Percentiles rank a stretch among this genome's conserved stretches.
Conservation (phyloP, 1,140 invertebrate genomes). For the Orchestia grillus region DNA sequence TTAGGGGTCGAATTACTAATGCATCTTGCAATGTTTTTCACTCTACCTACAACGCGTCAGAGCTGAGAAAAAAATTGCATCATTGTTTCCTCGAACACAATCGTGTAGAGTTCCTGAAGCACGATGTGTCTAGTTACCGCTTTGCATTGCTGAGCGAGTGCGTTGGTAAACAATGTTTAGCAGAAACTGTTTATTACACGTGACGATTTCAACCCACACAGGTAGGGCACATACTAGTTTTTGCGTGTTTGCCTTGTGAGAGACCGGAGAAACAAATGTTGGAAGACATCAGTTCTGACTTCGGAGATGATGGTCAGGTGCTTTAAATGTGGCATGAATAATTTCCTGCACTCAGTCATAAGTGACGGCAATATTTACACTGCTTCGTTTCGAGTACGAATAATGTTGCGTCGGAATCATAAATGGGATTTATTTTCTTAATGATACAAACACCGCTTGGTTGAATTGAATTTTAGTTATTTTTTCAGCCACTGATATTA, state of each 20-base stretch:
- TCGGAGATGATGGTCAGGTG: not conserved
- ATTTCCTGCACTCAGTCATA: not conserved
- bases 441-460: not conserved
- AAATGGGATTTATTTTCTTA: not conserved
- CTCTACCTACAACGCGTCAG: not conserved
- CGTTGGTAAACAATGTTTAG: not conserved
- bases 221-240: not conserved
- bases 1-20: not conserved
- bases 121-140: not conserved
- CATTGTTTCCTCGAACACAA: not conserved
- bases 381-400: not conserved
- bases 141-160: not conserved
- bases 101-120: not conserved
- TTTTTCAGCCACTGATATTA: not conserved
- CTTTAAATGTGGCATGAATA: not conserved
- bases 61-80: not conserved
- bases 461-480: not conserved
- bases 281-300: not conserved
- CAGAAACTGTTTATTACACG: not conserved
- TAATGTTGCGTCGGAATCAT: not conserved
- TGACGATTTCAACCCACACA: not conserved
- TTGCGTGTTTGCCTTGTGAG: not conserved
- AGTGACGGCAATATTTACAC: not conserved
- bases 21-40: not conserved
- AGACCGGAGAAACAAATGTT: not conserved